phyloP scores from a whole-genome alignment of 2,888 invertebrate genomes.

The Deroplatys truncata region DNA sequence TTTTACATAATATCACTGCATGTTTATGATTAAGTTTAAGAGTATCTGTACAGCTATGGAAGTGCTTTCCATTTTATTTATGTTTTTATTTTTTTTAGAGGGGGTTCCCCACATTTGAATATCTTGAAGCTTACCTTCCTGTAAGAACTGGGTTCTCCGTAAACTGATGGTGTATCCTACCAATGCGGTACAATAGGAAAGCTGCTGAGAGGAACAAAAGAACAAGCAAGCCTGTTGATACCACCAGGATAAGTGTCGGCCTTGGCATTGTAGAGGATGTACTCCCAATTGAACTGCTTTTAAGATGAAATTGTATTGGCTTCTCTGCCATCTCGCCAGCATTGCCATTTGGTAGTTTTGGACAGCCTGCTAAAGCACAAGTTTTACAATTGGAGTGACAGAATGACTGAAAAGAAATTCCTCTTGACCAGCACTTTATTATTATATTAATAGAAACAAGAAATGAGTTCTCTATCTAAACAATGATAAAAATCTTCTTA shows the following conservation, averaged over 20 bases:
- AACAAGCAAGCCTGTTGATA: constrained; percentile 53
- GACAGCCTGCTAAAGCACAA: neutral
- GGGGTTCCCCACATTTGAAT: no score
- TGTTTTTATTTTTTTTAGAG: no score
- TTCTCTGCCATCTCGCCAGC: neutral
- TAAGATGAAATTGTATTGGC: neutral
- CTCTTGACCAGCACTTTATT: no score
- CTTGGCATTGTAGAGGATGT: constrained; percentile 42
- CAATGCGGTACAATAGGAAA: constrained; percentile 54
- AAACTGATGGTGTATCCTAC: constrained; percentile 43
- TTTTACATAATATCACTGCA: neutral
- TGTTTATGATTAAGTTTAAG: neutral
- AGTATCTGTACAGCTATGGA: neutral
- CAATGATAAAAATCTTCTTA: neutral
- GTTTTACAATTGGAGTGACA: no score
- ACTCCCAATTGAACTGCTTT: neutral
- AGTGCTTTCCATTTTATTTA: neutral
- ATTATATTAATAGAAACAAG: no score
- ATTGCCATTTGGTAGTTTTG: constrained; percentile 2
- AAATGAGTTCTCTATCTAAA: neutral
- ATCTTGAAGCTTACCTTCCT: constrained; percentile 38
- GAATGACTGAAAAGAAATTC: no score
- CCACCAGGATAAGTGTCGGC: constrained; percentile 50
- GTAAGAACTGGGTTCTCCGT: constrained; percentile 35
- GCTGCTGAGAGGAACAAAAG: constrained; percentile 56